A percentile compares a stretch with the other conserved stretches of the same genome.
phyloP scores from a whole-genome alignment of 2,113 vertebrate species.

The Hepsetus odoe region DNA sequence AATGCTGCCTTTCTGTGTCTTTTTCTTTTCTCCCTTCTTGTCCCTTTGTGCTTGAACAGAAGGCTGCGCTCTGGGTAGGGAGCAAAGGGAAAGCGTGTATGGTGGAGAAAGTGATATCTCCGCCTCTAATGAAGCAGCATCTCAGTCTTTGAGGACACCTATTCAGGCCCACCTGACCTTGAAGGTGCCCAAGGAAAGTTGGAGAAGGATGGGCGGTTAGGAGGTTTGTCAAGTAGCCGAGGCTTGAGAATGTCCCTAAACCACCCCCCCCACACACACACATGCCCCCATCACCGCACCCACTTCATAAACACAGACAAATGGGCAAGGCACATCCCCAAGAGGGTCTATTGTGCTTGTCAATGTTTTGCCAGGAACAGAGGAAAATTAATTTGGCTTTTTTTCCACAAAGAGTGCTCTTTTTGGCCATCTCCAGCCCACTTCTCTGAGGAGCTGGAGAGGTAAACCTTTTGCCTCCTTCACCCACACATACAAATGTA shows the following conservation, averaged over 20 bases:
- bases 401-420: slow-evolving; percentile 68
- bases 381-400: slow-evolving; percentile 78
- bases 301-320: slow-evolving; percentile 55
- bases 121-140: slow-evolving; percentile 66
- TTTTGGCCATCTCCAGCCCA: slow-evolving; percentile 69
- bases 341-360: slow-evolving; percentile 69
- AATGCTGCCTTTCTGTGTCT: slow-evolving; percentile 56
- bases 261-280: slow-evolving; percentile 38
- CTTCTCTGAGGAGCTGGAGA: slow-evolving; percentile 65
- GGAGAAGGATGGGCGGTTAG: slow-evolving; percentile 51
- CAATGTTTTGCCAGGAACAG: slow-evolving; percentile 77
- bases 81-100: slow-evolving; percentile 56
- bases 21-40: slow-evolving; percentile 60
- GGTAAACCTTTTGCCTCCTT: slow-evolving; percentile 26
- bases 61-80: slow-evolving; percentile 35
- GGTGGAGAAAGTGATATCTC: slow-evolving; percentile 74
- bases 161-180: slow-evolving; percentile 72
- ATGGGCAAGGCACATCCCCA: slow-evolving; percentile 47
- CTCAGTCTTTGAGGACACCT: slow-evolving; percentile 69
- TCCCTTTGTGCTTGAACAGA: slow-evolving; percentile 62
- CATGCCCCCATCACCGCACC: slow-evolving; percentile 30
- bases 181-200: slow-evolving; percentile 63
- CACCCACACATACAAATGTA: neutral
- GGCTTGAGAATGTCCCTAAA: slow-evolving; percentile 42
- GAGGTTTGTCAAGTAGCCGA: slow-evolving; percentile 69